Conservation (phyloP, 2,113 vertebrate species). For the Riparia riparia region DNA sequence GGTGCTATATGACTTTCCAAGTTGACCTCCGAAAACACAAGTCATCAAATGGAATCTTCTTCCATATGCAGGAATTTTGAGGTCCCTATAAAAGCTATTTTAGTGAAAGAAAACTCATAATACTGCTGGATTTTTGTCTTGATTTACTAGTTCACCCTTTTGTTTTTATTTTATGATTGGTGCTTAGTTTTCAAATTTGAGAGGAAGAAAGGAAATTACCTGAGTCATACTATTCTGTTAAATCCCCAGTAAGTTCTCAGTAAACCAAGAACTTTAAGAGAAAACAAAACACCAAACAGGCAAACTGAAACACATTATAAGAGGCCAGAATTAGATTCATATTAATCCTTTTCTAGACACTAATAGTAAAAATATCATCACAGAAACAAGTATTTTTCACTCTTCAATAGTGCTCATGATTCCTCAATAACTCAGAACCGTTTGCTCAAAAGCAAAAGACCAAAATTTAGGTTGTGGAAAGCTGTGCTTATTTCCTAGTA, state of each 20-base stretch:
- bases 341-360: not conserved
- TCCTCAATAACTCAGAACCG: not conserved
- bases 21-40: not conserved
- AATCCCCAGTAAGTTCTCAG: fast-evolving
- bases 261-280: not conserved
- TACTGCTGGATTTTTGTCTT: not conserved
- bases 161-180: not conserved
- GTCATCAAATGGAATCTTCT: not conserved
- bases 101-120: not conserved
- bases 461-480: not conserved
- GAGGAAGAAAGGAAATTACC: not conserved
- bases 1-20: not conserved
- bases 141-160: not conserved
- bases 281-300: not conserved
- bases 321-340: not conserved
- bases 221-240: not conserved
- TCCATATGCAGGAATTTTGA: not conserved
- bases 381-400: not conserved
- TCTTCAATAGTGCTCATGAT: not conserved
- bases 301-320: not conserved
- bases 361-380: not conserved
- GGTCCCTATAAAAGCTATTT: not conserved
- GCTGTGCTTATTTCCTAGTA: not conserved
- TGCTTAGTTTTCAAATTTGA: not conserved
- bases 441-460: not conserved